Percentiles rank a stretch among this genome's conserved stretches.
These are phyloP conservation scores for Chymomyza costata DNA, from an alignment of 1,140 invertebrate genomes.

Conservation along the genomic window DNA sequence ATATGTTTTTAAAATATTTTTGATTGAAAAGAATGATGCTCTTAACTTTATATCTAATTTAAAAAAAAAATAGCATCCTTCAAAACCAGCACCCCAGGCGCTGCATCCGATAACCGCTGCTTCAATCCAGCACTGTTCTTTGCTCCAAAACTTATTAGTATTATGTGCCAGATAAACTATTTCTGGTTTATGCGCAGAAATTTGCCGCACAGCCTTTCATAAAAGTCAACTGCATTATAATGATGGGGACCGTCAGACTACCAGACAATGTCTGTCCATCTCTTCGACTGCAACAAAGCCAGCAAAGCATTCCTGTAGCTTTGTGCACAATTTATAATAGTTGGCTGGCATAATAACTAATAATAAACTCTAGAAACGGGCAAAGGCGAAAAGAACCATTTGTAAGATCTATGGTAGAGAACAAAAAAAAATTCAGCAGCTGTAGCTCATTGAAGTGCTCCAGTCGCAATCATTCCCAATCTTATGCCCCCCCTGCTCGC, in stretches of 20 bases:
- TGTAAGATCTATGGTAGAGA: constrained; percentile 20
- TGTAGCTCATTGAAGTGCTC: constrained; percentile 21
- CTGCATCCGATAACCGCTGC: too few relatives aligned
- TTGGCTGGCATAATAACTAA: constrained; percentile 46
- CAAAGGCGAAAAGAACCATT: constrained; percentile 44
- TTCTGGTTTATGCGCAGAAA: constrained; percentile 19
- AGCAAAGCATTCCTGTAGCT: constrained; percentile 29
- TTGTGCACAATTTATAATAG: constrained; percentile 19
- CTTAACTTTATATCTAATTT: too few relatives aligned
- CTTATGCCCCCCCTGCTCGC: too few relatives aligned
- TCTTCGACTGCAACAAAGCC: constrained; percentile 7
- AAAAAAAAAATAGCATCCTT: too few relatives aligned
- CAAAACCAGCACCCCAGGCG: too few relatives aligned
- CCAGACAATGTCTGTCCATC: constrained; percentile 7
- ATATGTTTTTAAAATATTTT: too few relatives aligned
- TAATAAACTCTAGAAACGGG: constrained; percentile 33
- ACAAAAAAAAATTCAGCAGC: constrained; percentile 23
- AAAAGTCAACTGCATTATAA: constrained; percentile 22
- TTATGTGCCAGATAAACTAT: too few relatives aligned
- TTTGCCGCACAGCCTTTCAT: too few relatives aligned
- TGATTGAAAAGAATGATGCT: too few relatives aligned
- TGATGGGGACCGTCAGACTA: neutral
- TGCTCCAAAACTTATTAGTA: too few relatives aligned
- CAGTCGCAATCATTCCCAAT: too few relatives aligned
- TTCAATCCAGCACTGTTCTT: too few relatives aligned